Evolutionary conservation across 1,140 invertebrate genomes (phyloP), one percentile per base, ranked within the genome.

Genomic region (Proales similis): DNA sequence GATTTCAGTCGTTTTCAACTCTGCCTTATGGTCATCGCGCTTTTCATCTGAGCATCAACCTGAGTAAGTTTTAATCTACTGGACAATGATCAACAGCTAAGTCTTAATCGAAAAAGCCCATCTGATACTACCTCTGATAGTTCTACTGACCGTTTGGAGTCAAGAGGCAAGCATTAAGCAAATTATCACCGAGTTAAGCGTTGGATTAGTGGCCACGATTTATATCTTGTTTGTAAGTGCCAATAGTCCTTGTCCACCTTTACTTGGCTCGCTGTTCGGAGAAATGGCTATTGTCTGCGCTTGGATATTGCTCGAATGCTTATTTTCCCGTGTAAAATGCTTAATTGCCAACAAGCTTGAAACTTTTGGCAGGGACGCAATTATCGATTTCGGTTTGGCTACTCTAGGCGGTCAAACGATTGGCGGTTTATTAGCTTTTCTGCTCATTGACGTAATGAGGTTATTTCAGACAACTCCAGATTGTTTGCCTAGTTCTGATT

Each of bases 1-100:
- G 86, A 53, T 82, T 91, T 45, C 86, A 91, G 71, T 85, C 88
- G 0, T 94, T 85, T 71, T 87, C 88, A 0, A 86, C 85, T 73
- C 77, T 89, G 49, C 88, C 89, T 0, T 94, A 92, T 70, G 88
- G 89, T 1, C 82, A 82, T 65, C 22, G 20, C 39, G 36, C 51
- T 19, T 57, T 57, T 17, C 39, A 57, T 43, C 32, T 57, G 4
- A 57, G 51, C 27, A 57, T 57, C 17, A 57, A 57, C 45, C 22
- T 57, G 20, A 42, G 51, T 7, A 57, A 57, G n/a, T n/a, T n/a
- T n/a, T n/a, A n/a, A n/a, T n/a, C n/a, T n/a, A n/a, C n/a, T n/a
- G n/a, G n/a, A n/a, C n/a, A n/a, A n/a, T n/a, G n/a, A n/a, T n/a
- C n/a, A n/a, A n/a, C n/a, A n/a, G n/a, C n/a, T n/a, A n/a, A n/a